Evolutionary conservation across 1,140 invertebrate genomes (phyloP).

Genomic region (Diorhabda sublineata): DNA sequence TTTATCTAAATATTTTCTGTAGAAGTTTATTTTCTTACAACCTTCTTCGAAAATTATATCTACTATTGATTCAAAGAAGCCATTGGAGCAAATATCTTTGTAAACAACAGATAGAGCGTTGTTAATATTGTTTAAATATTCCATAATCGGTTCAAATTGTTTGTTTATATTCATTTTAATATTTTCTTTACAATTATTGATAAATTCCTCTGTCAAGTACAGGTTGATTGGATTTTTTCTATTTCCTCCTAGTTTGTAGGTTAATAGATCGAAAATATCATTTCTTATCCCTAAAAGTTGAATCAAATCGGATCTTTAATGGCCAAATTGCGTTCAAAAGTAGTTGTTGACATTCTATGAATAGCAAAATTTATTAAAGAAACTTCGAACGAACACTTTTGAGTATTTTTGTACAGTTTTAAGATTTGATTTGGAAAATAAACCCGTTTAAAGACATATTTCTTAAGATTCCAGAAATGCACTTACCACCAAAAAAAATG

Average conservation of each 20-base stretch:
- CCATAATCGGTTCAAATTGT: conserved; percentile 28
- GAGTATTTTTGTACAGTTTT: no score
- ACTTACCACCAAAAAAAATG: no score
- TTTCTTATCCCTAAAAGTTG: neutral
- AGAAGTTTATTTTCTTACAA: conserved; percentile 32
- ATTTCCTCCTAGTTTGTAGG: conserved; percentile 14
- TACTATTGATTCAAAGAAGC: conserved; percentile 15
- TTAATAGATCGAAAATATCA: neutral
- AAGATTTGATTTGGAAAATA: no score
- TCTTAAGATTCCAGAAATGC: no score
- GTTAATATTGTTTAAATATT: conserved; percentile 27
- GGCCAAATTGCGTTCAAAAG: no score
- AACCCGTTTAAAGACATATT: no score
- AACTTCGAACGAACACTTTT: no score
- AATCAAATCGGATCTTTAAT: no score
- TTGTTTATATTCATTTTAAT: conserved; percentile 27
- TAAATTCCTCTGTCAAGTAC: conserved; percentile 35
- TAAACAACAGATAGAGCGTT: conserved; percentile 27
- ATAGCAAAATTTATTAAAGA: no score
- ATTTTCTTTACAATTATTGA: conserved; percentile 23
- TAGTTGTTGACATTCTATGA: no score
- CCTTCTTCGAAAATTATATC: conserved; percentile 35
- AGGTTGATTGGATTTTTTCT: conserved; percentile 31
- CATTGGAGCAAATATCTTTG: conserved; percentile 23
- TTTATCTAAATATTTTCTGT: conserved; percentile 27